Evolutionary conservation across 2,797 vertebrate species (phyloP).

Genomic region (Salmo trutta): DNA sequence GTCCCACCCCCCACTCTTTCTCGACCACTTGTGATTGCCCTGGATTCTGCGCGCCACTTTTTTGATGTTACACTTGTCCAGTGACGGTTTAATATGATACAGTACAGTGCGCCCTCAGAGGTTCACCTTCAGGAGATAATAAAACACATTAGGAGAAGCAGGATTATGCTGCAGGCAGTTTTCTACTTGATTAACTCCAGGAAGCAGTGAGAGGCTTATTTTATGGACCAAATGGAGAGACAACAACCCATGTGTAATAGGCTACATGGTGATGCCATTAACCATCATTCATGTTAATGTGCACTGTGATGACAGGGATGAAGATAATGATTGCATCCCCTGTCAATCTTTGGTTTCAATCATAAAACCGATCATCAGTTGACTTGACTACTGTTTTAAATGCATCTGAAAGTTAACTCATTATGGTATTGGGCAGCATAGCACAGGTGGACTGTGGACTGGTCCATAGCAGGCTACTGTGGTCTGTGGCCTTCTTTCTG

Average conservation of each 20-base stretch:
- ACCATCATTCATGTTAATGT: background rate
- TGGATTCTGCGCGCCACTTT: background rate
- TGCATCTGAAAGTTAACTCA: too few relatives aligned
- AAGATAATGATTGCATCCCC: background rate
- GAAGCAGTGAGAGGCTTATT: background rate
- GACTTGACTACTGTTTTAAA: background rate
- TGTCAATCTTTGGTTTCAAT: background rate
- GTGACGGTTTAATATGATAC: background rate
- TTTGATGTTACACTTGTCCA: background rate
- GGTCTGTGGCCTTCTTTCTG: background rate
- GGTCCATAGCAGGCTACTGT: background rate
- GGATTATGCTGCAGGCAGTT: background rate
- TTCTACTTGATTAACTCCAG: constrained; percentile 2
- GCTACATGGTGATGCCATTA: background rate
- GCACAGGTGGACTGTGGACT: background rate
- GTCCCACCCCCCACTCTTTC: background rate
- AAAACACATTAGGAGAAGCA: background rate
- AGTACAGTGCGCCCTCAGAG: background rate
- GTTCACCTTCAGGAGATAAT: background rate
- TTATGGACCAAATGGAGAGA: background rate
- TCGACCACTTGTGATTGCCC: constrained; percentile 2
- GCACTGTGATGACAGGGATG: background rate
- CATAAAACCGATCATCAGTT: background rate
- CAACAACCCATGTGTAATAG: background rate
- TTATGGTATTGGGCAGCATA: background rate